phyloP scores from a whole-genome alignment of 2,113 vertebrate species.

The Tupaia tana region DNA sequence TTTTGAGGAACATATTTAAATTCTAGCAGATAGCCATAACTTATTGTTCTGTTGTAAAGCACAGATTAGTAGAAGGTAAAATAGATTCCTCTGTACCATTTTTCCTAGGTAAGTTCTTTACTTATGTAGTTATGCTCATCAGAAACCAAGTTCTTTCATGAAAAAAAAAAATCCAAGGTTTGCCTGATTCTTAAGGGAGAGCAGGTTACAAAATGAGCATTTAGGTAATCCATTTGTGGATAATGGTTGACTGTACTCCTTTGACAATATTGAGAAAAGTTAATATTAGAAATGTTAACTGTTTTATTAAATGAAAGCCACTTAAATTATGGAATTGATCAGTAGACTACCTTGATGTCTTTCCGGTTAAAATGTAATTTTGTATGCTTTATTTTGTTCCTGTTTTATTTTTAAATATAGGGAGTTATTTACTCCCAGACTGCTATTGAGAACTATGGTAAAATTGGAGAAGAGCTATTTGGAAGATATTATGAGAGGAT shows the following conservation, averaged over 20 bases:
- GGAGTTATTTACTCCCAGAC: slow-evolving; percentile 54
- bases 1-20: too few species aligned
- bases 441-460: slow-evolving; percentile 52
- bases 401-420: slow-evolving; percentile 61
- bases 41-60: neutral
- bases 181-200: neutral
- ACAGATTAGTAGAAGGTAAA: neutral
- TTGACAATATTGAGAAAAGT: neutral
- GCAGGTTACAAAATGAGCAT: neutral
- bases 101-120: neutral
- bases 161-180: neutral
- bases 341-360: neutral
- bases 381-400: neutral
- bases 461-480: fast-evolving
- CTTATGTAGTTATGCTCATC: neutral
- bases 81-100: neutral
- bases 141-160: neutral
- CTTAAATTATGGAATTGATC: neutral
- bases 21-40: neutral
- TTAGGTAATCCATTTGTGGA: neutral
- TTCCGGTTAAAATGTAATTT: slow-evolving; percentile 1
- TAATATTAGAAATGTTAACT: neutral
- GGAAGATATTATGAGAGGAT: fast-evolving
- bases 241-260: neutral
- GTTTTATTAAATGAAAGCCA: neutral